Base-by-base conservation (phyloP, 2,797 vertebrate genomes). In the Macroramphosus scolopax region DNA sequence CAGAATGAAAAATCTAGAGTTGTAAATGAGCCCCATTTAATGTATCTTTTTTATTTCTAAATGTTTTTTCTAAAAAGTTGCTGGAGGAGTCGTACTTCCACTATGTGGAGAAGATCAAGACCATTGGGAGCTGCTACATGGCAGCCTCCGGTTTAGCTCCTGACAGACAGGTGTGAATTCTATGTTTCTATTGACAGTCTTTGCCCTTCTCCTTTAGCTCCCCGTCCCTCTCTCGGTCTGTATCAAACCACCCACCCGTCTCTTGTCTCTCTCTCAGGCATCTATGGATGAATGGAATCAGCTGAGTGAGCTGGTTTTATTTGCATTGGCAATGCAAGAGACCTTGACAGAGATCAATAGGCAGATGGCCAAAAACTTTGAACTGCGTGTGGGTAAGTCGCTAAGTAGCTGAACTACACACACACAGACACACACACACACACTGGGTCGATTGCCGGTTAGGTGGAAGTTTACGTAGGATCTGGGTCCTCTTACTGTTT, bases 91-190 rank as follows among this genome's bases (percentile, higher is more conserved):
- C 87, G 0, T 90, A 88, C 51, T 91, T 92, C 63, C 62, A 83
- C 45, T 85, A 79, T 12, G 88, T 92, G 66, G 89, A 91, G 82
- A 92, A 91, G 68, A 92, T 92, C 51, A 92, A 91, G 77, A 91
- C 89, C 26, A 88, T 91, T 5, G 89, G 89, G 30, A 91, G 90
- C 65, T 90, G 89, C 59, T 91, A 90, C 74, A 91, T 91, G 90
- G 88, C 88, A 0, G 90, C 90, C 0, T 92, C 90, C 12, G 90
- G 90, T 32, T 77, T 91, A 10, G 88, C 86, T 45, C 89, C 88
- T 34, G 78, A 87, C 30, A 72, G 54, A 61, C 75, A 87, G 81
- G 83, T 86, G 53, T 51, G 55, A 41, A 18, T 22, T 45, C 7
- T 8, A 9, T 20, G 12, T 61, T n/a, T 3, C 16, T 8, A 29